Base-by-base conservation (phyloP, 2,888 invertebrate genomes). In the Ceraclea dissimilis region DNA sequence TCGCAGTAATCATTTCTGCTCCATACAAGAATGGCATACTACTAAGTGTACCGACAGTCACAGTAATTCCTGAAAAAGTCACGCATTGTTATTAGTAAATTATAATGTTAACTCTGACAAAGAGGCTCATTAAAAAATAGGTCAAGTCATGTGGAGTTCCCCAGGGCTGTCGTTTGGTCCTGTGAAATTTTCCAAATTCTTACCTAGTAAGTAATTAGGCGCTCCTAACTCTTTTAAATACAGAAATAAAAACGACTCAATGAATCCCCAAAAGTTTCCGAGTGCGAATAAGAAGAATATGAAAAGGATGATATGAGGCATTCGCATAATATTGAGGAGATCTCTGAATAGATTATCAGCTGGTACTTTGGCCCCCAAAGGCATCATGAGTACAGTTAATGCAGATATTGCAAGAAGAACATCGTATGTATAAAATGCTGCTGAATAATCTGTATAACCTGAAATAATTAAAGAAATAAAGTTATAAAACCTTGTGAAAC, bases 251-350 rank as follows among this genome's bases (percentile, higher is more conserved):
- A 90, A 93, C 52, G 89, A 90, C 70, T 93, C 93, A 55, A 93
- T 89, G 70, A 91, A 91, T 26, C 93, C 93, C 86, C 90, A 91
- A 69, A 90, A 83, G 66, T 90, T 88, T 58, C 93, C 93, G 64
- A 93, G 77, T 22, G 86, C 80, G 67, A 90, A 89, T 46, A 93
- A 76, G 69, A 91, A 88, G 65, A 88, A 75, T 66, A 93, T 85
- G 67, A 93, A 91, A 46, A 87, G 77, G 33, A 88, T 83, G 47
- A 93, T 85, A 65, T 89, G 86, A 0, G 88, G 85, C 79, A 90
- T 84, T 70, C 83, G 84, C 59, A 92, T 78, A 51, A 92, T 81
- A 66, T 85, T 84, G 60, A 84, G 76, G 64, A 91, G 74, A 71
- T 91, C 88, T 60, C 84, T 78, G 63, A 90, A 80, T 51, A 90